Percentiles rank a stretch among this genome's conserved stretches.
Conservation (phyloP, 1,140 invertebrate genomes). For the Helicoverpa armigera region DNA sequence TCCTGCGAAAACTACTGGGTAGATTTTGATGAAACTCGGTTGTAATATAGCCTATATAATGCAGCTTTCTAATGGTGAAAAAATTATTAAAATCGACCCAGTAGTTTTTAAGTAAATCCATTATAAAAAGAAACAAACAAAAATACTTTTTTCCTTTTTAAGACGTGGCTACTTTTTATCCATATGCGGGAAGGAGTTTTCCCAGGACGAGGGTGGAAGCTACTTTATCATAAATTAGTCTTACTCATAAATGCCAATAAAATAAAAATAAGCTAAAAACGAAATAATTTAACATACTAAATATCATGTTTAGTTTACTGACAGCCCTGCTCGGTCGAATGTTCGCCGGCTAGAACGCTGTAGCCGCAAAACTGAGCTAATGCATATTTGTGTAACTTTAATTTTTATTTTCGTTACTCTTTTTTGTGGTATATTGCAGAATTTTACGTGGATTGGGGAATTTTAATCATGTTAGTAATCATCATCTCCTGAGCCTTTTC, state of each 20-base stretch:
- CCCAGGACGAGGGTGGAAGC: too few species aligned
- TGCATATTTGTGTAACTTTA: constrained; percentile 50
- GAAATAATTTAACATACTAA: background rate
- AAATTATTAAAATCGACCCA: too few species aligned
- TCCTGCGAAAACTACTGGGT: too few species aligned
- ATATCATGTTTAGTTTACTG: background rate
- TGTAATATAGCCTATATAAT: too few species aligned
- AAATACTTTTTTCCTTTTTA: too few species aligned
- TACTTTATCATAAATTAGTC: background rate
- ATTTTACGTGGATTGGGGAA: background rate
- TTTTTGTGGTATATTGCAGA: background rate
- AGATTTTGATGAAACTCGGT: too few species aligned
- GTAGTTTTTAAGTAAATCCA: too few species aligned
- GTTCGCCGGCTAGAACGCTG: constrained; percentile 76
- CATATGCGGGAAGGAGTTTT: too few species aligned
- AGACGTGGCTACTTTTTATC: too few species aligned
- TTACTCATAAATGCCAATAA: background rate
- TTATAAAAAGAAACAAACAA: too few species aligned
- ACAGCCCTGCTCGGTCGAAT: constrained; percentile 70
- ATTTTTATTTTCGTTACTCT: constrained; percentile 16
- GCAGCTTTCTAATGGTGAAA: too few species aligned
- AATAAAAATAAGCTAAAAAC: background rate
- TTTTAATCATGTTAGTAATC: background rate
- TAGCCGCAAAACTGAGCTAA: constrained; percentile 57
- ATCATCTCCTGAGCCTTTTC: too few species aligned